Percentiles rank a stretch among this genome's conserved stretches.
These are phyloP conservation scores for Hybos culiciformis DNA, from an alignment of 2,888 invertebrate genomes.

Conservation along the genomic window DNA sequence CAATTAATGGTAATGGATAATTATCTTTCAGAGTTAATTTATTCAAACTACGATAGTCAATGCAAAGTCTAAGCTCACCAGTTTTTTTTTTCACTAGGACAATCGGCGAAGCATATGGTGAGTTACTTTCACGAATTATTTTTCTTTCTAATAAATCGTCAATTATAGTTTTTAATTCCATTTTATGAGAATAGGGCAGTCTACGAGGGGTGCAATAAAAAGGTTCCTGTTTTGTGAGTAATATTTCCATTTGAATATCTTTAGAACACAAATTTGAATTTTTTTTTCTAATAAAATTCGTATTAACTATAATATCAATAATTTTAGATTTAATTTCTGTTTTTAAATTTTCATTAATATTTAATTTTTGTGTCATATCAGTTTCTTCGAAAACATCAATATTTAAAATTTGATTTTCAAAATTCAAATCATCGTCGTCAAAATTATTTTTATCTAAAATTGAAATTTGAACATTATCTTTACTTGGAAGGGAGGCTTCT, in stretches of 20 bases:
- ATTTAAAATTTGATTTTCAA: constrained; percentile 9
- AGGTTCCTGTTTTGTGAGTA: constrained; percentile 7
- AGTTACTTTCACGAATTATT: constrained; percentile 12
- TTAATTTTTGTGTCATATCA: constrained; percentile 3
- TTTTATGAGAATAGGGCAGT: constrained; percentile 9
- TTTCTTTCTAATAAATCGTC: constrained; percentile 6
- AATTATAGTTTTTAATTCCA: constrained; percentile 11
- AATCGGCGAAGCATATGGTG: constrained; percentile 14
- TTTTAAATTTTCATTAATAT: constrained; percentile 4
- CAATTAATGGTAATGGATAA: constrained; percentile 13
- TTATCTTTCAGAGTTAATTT: constrained; percentile 12
- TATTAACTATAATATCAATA: no score
- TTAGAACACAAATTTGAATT: neutral
- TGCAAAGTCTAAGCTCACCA: constrained; percentile 13
- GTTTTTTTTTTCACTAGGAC: constrained; percentile 14
- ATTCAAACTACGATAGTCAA: constrained; percentile 15
- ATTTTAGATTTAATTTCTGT: neutral
- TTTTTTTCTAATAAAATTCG: no score
- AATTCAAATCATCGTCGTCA: neutral
- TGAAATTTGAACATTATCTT: neutral
- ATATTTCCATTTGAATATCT: constrained; percentile 8
- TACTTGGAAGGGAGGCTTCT: no score
- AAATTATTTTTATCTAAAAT: no score
- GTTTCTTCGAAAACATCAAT: constrained; percentile 7
- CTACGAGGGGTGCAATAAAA: constrained; percentile 10